Conservation (phyloP, 2,113 vertebrate genomes). For the Cyprinodon variegatus region DNA sequence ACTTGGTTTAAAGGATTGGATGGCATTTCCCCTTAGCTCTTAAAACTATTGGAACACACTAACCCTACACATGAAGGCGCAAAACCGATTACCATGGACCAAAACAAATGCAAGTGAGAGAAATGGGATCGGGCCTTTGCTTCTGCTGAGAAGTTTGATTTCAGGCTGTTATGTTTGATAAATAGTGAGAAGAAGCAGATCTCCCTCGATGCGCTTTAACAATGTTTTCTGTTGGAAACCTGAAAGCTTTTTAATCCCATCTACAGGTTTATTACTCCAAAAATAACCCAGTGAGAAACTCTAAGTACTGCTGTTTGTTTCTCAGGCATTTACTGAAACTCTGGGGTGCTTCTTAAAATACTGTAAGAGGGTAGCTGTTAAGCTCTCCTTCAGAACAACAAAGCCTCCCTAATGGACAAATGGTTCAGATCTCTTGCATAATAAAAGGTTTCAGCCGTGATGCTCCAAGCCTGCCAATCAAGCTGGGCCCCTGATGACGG, state of each 20-base stretch:
- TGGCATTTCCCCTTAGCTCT: too few relatives aligned
- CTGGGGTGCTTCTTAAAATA: constrained; percentile 26
- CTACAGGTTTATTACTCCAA: background rate
- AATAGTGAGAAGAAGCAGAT: background rate
- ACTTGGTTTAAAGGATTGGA: too few relatives aligned
- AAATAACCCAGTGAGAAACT: background rate
- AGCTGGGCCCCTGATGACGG: constrained; percentile 23
- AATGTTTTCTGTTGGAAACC: background rate
- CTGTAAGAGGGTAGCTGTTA: constrained; percentile 8
- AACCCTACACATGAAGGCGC: too few relatives aligned
- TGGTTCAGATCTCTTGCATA: constrained; percentile 1
- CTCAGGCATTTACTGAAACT: constrained; percentile 30
- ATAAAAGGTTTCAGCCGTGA: constrained; percentile 25
- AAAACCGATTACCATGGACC: too few relatives aligned
- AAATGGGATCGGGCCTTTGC: too few relatives aligned
- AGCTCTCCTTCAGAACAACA: constrained; percentile 34
- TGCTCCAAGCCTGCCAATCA: constrained; percentile 41
- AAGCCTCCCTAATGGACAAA: constrained; percentile 27
- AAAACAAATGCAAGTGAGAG: too few relatives aligned
- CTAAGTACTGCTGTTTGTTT: constrained; percentile 12
- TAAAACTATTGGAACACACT: too few relatives aligned
- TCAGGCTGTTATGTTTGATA: too few relatives aligned
- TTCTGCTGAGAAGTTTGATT: too few relatives aligned
- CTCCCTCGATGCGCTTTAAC: background rate
- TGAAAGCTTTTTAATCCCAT: background rate